These are phyloP conservation scores for Microctonus hyperodae DNA, from an alignment of 2,888 invertebrate genomes.

Conservation along the genomic window DNA sequence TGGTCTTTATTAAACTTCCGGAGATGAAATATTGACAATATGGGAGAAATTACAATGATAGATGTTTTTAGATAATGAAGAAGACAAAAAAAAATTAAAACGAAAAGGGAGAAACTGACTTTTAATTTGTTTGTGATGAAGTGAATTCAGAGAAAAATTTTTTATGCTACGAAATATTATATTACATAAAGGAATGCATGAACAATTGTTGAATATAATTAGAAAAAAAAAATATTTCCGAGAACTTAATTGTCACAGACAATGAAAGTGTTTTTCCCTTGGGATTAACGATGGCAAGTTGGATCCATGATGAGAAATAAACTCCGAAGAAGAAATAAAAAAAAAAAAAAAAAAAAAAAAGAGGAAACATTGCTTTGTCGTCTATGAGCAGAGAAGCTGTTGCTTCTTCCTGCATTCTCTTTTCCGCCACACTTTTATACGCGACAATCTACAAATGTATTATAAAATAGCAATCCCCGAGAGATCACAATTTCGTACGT, in stretches of 20 bases:
- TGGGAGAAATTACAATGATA: no score
- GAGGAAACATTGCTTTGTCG: background rate
- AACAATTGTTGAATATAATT: background rate
- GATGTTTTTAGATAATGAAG: no score
- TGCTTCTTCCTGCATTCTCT: background rate
- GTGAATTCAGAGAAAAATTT: background rate
- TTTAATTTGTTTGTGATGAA: no score
- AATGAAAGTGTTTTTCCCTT: background rate
- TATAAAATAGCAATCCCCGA: background rate
- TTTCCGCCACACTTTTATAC: background rate
- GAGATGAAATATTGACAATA: background rate
- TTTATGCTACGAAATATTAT: background rate
- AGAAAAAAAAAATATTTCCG: background rate
- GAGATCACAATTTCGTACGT: conserved; percentile 17
- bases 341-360: background rate
- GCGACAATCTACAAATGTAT: conserved; percentile 12
- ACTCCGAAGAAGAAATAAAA: background rate
- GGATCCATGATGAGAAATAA: background rate
- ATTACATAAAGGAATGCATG: background rate
- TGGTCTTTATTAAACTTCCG: background rate
- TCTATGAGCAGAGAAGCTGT: background rate
- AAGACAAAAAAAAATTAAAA: background rate
- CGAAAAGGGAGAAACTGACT: background rate
- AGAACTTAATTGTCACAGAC: background rate
- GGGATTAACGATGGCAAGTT: background rate